These are phyloP conservation scores for Drosophila cognata DNA, from an alignment of 2,888 invertebrate species.

Conservation along the genomic window DNA sequence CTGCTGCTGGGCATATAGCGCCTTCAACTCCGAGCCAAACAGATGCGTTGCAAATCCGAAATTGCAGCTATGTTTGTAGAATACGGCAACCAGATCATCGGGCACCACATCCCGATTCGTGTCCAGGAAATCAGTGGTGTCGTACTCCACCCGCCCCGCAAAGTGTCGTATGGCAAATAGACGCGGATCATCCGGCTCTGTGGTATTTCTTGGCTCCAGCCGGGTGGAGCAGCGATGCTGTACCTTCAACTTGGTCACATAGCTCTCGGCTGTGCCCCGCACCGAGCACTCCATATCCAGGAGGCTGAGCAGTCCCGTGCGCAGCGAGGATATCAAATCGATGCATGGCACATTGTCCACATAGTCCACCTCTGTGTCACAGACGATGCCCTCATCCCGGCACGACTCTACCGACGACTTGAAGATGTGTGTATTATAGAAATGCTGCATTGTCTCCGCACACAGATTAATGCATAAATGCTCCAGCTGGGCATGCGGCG, in stretches of 20 bases:
- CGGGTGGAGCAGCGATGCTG: conserved; percentile 94
- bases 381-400: conserved; percentile 95
- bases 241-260: conserved; percentile 91
- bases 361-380: conserved; percentile 96
- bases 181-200: conserved; percentile 91
- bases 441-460: conserved; percentile 98
- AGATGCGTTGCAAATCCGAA: conserved; percentile 98
- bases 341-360: conserved; percentile 97
- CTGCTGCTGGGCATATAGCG: conserved; percentile 90
- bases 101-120: conserved; percentile 97
- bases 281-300: conserved; percentile 96
- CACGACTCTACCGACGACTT: conserved; percentile 97
- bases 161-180: conserved; percentile 97
- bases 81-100: conserved; percentile 96
- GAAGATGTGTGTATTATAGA: conserved; percentile 98
- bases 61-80: conserved; percentile 96
- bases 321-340: conserved; percentile 96
- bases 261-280: conserved; percentile 91
- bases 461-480: conserved; percentile 97
- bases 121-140: conserved; percentile 94
- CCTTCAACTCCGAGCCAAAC: conserved; percentile 96
- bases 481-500: conserved; percentile 93
- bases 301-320: conserved; percentile 96
- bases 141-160: conserved; percentile 93
- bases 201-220: conserved; percentile 89